Base-by-base conservation (phyloP, 2,888 invertebrate genomes). In the Ormyrus thymus region DNA sequence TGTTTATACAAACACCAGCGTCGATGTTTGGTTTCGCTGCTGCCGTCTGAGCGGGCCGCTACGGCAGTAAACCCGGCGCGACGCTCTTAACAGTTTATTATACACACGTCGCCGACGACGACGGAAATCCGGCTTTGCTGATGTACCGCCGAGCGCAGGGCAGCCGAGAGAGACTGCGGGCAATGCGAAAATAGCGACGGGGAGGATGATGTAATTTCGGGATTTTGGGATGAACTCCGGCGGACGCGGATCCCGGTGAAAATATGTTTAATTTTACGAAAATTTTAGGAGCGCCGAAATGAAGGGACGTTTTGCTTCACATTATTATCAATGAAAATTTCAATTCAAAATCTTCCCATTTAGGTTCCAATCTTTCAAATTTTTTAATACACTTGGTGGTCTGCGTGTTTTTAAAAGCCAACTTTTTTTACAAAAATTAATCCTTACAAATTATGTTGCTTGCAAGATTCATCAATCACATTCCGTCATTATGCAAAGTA, bases 61-160 rank as follows among this genome's bases (percentile, higher is more conserved):
- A 7, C 55, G 56, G 64, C 50, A 56, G 66, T 72, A 61, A 68
- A 72, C 15, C 53, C 58, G 71, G 50, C 59, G 53, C 66, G 66
- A 66, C 29, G 46, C 11, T 50, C 55, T 78, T 72, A 68, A 59
- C 53, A 48, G 66, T 66, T 72, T 59, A 50, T 66, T 59, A 13
- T 68, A 62, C 43, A 29, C 29, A 29, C 29, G 29, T 29, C 29
- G 29, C 13, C 61, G 66, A 8, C 66, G 72, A 46, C 65, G 71
- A 78, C 69, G 78, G 64, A 74, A 58, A 78, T 74, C 69, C 64
- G 74, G 56, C 53, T 55, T 46, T 55, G 15, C 59, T n/a, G 70
- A 59, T 50, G 59, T 13, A 69, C 50, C 70, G 7, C 61, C 10
- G 0, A 9, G 10, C 50, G 15, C 58, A n/a, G 15, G 58, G 13